Evolutionary conservation across 2,797 vertebrate genomes (phyloP).

Genomic region (Eremophila alpestris): DNA sequence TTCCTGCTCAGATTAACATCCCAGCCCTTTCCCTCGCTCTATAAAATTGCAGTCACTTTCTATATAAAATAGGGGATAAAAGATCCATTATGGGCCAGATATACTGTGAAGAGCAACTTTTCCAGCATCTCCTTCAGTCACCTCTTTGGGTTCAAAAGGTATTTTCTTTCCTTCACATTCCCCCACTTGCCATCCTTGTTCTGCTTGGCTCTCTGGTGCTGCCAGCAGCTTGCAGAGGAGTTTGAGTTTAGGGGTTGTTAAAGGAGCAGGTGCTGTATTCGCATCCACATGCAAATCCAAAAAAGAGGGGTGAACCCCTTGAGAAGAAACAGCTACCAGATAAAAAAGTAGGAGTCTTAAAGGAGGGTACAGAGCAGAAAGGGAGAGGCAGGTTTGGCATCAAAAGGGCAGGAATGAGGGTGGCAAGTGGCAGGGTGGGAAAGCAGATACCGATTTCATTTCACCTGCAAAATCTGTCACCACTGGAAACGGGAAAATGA

Average conservation of each 20-base stretch:
- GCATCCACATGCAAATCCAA: fast-evolving
- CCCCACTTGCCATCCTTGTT: not conserved
- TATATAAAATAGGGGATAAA: not conserved
- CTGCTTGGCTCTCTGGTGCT: not conserved
- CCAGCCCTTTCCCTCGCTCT: not conserved
- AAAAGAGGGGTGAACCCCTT: not conserved
- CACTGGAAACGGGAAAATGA: not conserved
- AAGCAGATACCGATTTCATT: not conserved
- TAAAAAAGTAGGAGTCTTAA: not conserved
- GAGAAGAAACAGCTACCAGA: not conserved
- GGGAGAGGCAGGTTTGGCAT: not conserved
- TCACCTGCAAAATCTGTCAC: not conserved
- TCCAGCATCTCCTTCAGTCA: not conserved
- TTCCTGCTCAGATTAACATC: not conserved
- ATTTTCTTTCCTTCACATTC: not conserved
- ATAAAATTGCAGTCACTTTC: not conserved
- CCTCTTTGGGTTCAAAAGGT: not conserved
- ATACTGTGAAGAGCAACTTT: not conserved
- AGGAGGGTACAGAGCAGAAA: not conserved
- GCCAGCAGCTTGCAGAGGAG: not conserved
- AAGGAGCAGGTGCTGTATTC: not conserved
- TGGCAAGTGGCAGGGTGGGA: not conserved
- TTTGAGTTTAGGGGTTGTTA: not conserved
- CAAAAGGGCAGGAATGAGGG: not conserved
- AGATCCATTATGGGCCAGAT: not conserved